Evolutionary conservation across 2,113 vertebrate genomes (phyloP).

Genomic region (Microtus montanus): DNA sequence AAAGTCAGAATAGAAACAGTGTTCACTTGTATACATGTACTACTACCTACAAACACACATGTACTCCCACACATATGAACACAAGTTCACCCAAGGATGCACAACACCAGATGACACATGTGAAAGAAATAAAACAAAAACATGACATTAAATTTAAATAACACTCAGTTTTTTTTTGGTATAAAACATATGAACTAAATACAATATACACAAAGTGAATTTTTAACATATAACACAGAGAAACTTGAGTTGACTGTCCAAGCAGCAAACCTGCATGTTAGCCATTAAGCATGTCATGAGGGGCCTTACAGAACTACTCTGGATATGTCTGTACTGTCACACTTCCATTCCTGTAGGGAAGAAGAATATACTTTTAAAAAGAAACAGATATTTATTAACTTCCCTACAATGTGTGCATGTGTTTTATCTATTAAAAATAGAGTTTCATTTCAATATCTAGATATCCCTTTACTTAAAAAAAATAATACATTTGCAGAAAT

Average conservation of each 20-base stretch:
- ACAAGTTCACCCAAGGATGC: not conserved
- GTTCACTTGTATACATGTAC: not conserved
- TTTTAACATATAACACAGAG: constrained; percentile 34
- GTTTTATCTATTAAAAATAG: constrained; percentile 10
- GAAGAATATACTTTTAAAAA: not conserved
- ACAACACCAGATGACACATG: not conserved
- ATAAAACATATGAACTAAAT: not conserved
- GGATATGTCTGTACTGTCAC: not conserved
- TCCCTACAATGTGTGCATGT: not conserved
- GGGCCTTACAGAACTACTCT: not conserved
- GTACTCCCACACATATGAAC: not conserved
- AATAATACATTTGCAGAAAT: constrained; percentile 25
- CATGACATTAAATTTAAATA: constrained; percentile 8
- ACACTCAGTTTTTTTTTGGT: not conserved
- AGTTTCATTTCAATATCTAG: constrained; percentile 29
- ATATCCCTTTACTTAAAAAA: constrained; percentile 4
- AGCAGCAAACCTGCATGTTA: not conserved
- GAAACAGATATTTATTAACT: constrained; percentile 34
- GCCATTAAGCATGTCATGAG: not conserved
- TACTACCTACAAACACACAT: not conserved
- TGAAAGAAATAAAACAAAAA: not conserved
- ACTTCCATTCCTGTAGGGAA: constrained; percentile 3
- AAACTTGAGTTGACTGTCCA: not conserved
- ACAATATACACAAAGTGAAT: not conserved
- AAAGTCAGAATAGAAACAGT: not conserved